phyloP scores from a whole-genome alignment of 1,140 invertebrate species.

The Forficula auricularia region DNA sequence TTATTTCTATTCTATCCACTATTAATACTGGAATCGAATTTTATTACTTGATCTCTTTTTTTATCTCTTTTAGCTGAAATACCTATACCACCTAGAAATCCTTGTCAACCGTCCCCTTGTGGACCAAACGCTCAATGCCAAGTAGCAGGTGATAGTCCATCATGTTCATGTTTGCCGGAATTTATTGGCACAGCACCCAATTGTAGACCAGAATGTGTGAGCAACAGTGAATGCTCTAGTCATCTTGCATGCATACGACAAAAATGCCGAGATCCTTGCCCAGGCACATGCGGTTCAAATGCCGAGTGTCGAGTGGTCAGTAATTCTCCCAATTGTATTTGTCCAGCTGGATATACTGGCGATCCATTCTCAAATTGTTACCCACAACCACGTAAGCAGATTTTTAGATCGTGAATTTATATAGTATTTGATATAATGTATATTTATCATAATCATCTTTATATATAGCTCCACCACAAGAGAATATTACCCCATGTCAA shows the following conservation, averaged over 20 bases:
- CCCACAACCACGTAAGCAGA: constrained; percentile 12
- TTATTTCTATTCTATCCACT: no score
- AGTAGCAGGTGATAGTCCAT: constrained; percentile 34
- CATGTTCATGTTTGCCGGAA: constrained; percentile 42
- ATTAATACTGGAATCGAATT: no score
- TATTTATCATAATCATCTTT: background rate
- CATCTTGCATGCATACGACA: constrained; percentile 44
- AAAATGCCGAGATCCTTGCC: constrained; percentile 49
- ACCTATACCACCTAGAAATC: constrained; percentile 30
- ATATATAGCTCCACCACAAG: constrained; percentile 17
- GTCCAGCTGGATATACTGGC: constrained; percentile 34
- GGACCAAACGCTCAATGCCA: constrained; percentile 49
- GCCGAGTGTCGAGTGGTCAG: constrained; percentile 46
- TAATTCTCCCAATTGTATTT: constrained; percentile 44
- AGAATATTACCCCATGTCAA: constrained; percentile 31
- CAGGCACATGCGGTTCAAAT: constrained; percentile 39
- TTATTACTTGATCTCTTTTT: no score
- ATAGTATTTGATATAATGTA: background rate
- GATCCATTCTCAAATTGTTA: constrained; percentile 38
- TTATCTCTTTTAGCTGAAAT: no score
- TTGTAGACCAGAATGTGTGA: constrained; percentile 45
- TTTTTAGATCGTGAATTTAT: background rate
- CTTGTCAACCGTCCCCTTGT: constrained; percentile 49
- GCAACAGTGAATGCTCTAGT: constrained; percentile 40
- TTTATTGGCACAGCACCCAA: constrained; percentile 43